Conservation (phyloP, 2,797 vertebrate genomes). For the Microtus californicus region DNA sequence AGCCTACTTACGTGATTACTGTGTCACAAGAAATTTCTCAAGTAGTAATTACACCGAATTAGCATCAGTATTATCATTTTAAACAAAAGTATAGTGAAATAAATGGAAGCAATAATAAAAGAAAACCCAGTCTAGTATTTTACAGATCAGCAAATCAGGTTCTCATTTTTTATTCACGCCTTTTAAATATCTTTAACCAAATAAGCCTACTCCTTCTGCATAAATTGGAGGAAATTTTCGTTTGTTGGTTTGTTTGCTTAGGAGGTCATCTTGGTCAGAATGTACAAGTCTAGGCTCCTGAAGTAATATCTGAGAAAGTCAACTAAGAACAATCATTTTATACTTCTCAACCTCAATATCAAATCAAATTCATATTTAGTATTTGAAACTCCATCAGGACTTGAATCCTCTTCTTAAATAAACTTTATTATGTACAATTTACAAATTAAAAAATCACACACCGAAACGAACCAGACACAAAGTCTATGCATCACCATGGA, state of each 20-base stretch:
- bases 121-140: not conserved
- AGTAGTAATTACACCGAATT: slow-evolving; percentile 46
- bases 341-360: not conserved
- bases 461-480: not conserved
- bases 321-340: slow-evolving; percentile 40
- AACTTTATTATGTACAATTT: not conserved
- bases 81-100: slow-evolving; percentile 54
- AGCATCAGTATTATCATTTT: not conserved
- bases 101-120: slow-evolving; percentile 26
- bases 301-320: slow-evolving; percentile 50
- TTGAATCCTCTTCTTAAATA: slow-evolving; percentile 30
- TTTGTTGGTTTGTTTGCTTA: slow-evolving; percentile 54
- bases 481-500: not conserved
- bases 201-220: not conserved
- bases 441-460: not conserved
- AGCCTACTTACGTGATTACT: not conserved
- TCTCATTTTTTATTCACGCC: not conserved
- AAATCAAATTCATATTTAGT: slow-evolving; percentile 38
- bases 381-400: slow-evolving; percentile 25
- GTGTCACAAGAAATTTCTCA: slow-evolving; percentile 37
- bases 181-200: slow-evolving; percentile 13
- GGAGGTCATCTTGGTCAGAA: slow-evolving; percentile 65
- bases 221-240: not conserved
- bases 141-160: slow-evolving; percentile 23
- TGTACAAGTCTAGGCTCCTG: slow-evolving; percentile 72